Evolutionary conservation across 1,140 invertebrate species (phyloP).

Genomic region (Drosophila arawakana): DNA sequence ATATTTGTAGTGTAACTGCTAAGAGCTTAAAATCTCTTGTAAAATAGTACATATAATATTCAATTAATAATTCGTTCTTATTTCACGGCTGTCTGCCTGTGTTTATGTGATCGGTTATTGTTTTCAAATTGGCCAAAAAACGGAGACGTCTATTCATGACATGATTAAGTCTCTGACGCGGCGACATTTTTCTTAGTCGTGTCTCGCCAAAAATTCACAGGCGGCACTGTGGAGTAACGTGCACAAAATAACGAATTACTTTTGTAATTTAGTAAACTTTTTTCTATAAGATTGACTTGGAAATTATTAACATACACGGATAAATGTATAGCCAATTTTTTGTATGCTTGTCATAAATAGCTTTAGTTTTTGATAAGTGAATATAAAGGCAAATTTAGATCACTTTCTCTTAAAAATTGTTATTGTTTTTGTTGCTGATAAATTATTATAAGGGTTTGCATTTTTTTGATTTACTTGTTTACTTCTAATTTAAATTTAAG

Average conservation of each 20-base stretch:
- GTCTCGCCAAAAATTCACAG: constrained; percentile 30
- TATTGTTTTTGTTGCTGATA: background rate
- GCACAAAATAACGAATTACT: too few species aligned
- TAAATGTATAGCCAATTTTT: too few species aligned
- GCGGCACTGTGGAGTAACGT: constrained; percentile 25
- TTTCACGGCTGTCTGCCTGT: background rate
- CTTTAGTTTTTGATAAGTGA: too few species aligned
- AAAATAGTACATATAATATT: background rate
- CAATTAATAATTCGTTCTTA: constrained; percentile 2
- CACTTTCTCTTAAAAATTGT: too few species aligned
- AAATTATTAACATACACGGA: too few species aligned
- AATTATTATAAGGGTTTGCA: background rate
- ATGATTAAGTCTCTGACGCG: constrained; percentile 40
- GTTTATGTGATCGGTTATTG: constrained; percentile 37
- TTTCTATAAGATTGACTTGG: too few species aligned
- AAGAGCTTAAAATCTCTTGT: background rate
- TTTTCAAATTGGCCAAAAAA: constrained; percentile 41
- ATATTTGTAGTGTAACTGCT: background rate
- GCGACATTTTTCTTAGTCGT: constrained; percentile 37
- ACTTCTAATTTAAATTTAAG: background rate
- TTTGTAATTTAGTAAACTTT: background rate
- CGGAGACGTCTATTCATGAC: constrained; percentile 21
- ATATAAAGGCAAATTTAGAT: too few species aligned
- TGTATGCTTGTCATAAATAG: too few species aligned
- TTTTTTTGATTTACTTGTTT: background rate